phyloP scores from a whole-genome alignment of 1,140 invertebrate genomes.

The Fopius arisanus region DNA sequence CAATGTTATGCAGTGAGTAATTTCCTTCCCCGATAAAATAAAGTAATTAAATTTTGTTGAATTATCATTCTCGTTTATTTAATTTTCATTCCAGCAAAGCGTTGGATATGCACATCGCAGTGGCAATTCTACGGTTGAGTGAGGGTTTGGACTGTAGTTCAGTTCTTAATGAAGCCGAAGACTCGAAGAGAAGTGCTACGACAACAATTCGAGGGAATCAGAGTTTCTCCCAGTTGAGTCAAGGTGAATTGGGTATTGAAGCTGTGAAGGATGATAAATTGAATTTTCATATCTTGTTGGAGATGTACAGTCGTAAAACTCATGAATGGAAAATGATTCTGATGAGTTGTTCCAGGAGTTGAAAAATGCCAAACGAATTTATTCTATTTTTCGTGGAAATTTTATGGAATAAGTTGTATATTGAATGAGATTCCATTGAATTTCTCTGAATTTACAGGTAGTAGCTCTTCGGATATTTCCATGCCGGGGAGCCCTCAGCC shows the following conservation, averaged over 20 bases:
- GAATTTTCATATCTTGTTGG: neutral
- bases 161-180: constrained; percentile 67
- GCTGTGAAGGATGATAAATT: neutral
- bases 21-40: constrained; percentile 15
- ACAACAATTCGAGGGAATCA: constrained; percentile 64
- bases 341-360: too few relatives aligned
- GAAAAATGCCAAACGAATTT: too few relatives aligned
- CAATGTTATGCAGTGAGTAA: constrained; percentile 89
- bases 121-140: constrained; percentile 84
- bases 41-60: neutral
- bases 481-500: constrained; percentile 65
- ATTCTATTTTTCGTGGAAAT: too few relatives aligned
- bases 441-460: constrained; percentile 61
- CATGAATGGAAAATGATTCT: too few relatives aligned
- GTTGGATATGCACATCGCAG: constrained; percentile 89
- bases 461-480: constrained; percentile 73
- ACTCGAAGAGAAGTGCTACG: constrained; percentile 43
- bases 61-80: neutral
- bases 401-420: too few relatives aligned
- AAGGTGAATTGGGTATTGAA: constrained; percentile 60
- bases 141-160: constrained; percentile 81
- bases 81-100: constrained; percentile 74
- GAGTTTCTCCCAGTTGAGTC: constrained; percentile 72
- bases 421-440: neutral
- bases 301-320: too few relatives aligned